Conservation (phyloP, 2,888 invertebrate genomes). For the Nemotelus nigrinus region DNA sequence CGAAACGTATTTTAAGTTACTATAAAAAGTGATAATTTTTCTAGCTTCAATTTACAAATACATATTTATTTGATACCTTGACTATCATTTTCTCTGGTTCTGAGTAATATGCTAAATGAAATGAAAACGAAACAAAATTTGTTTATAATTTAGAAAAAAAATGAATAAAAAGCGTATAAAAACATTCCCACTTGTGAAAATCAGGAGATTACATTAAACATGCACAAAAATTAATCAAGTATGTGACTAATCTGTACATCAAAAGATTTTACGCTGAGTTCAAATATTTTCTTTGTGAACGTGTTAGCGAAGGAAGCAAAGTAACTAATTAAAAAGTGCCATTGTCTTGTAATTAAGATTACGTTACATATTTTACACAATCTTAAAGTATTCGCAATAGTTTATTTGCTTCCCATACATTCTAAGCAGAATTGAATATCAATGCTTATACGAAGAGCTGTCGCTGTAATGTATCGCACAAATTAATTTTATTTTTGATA, state of each 20-base stretch:
- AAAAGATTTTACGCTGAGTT: no score
- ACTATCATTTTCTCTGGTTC: constrained; percentile 2
- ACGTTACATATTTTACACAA: constrained; percentile 13
- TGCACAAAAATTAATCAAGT: background rate
- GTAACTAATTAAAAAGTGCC: constrained; percentile 12
- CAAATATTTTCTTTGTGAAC: no score
- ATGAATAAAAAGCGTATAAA: constrained; percentile 26
- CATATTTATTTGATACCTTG: background rate
- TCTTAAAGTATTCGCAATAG: background rate
- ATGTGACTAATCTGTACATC: background rate
- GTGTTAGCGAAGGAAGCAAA: no score
- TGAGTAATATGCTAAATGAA: constrained; percentile 38
- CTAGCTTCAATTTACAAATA: constrained; percentile 21
- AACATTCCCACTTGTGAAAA: constrained; percentile 33
- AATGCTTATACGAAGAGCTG: constrained; percentile 21
- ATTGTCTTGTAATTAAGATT: constrained; percentile 17
- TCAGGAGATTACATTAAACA: constrained; percentile 2
- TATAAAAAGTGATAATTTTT: constrained; percentile 34
- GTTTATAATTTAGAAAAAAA: constrained; percentile 13
- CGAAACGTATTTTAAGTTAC: constrained; percentile 25
- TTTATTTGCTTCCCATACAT: background rate
- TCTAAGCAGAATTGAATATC: background rate
- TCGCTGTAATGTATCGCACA: constrained; percentile 30
- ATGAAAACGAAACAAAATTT: constrained; percentile 26
- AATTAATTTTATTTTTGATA: background rate